Base-by-base conservation (phyloP, 1,140 invertebrate species). In the Amyelois transitella region DNA sequence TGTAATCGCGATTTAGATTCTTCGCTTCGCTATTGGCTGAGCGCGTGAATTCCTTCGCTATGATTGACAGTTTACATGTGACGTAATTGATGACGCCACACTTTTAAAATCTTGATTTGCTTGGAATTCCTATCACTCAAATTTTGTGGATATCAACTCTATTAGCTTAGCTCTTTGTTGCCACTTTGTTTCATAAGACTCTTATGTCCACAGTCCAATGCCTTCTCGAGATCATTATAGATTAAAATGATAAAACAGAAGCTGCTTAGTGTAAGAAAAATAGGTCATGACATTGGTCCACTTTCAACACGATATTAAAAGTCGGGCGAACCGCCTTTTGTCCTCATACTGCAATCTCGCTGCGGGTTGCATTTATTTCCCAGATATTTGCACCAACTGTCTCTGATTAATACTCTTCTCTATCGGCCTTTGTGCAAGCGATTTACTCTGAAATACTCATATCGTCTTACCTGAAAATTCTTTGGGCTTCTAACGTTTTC, bases 261-360 rank as follows among this genome's bases (percentile, higher is more conserved):
- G 49, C 49, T 51, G 22, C 5, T 51, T 51, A 58, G 59, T 54
- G 57, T 21, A 44, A 55, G 52, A 51, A 60, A 68, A 62, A 62
- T 58, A 58, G 66, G 59, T 61, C 69, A 58, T 60, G 66, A 66
- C 61, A 62, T 69, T 66, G 63, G 53, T 60, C 66, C 60, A 69
- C 48, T 59, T 68, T 63, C 43, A 43, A 20, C 49, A 53, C 48
- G 20, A 19, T 21, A 21, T 21, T 48, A 10, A 48, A 48, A 21
- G 8, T 20, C n/a, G 45, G 4, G 6, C 43, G 43, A 19, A 18
- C 20, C 1, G 45, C 45, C n/a, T 21, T 12, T 48, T 14, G 20
- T 48, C n/a, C 45, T 12, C 8, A 21, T 21, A 20, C 45, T 20
- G 19, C 18, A 14, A 48, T 48, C 0, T 22, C 43, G 32, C 32